phyloP scores from a whole-genome alignment of 2,113 vertebrate species.

The Odontesthes bonariensis region DNA sequence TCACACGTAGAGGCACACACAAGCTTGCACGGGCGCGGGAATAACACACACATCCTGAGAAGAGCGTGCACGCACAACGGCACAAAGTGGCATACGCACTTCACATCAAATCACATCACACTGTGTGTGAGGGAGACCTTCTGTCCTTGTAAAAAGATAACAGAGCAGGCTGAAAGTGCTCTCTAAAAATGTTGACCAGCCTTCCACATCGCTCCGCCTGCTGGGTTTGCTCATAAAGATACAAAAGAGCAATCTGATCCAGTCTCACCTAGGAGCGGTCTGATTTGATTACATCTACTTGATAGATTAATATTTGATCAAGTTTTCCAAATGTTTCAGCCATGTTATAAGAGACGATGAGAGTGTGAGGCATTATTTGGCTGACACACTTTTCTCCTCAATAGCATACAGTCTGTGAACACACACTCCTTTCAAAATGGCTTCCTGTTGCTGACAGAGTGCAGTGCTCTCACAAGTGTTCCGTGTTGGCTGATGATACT shows the following conservation, averaged over 20 bases:
- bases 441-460: constrained; percentile 8
- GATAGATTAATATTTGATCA: constrained; percentile 25
- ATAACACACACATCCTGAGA: constrained; percentile 9
- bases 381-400: constrained; percentile 1
- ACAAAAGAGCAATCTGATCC: constrained; percentile 36
- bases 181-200: constrained; percentile 49
- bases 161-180: constrained; percentile 58
- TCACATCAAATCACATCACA: constrained; percentile 73
- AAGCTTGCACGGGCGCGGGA: neutral
- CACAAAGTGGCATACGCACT: constrained; percentile 67
- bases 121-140: constrained; percentile 72
- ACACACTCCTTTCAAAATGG: constrained; percentile 28
- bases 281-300: constrained; percentile 15
- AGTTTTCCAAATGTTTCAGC: constrained; percentile 35
- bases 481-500: constrained; percentile 9
- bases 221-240: constrained; percentile 42
- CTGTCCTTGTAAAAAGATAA: constrained; percentile 72
- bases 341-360: constrained; percentile 23
- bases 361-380: neutral
- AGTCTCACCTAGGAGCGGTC: neutral
- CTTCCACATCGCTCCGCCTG: constrained; percentile 14
- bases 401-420: constrained; percentile 7
- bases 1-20: constrained; percentile 11
- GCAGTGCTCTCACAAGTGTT: constrained; percentile 4
- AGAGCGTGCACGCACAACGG: neutral